phyloP scores from a whole-genome alignment of 2,113 vertebrate species.

The Varanus salvator region DNA sequence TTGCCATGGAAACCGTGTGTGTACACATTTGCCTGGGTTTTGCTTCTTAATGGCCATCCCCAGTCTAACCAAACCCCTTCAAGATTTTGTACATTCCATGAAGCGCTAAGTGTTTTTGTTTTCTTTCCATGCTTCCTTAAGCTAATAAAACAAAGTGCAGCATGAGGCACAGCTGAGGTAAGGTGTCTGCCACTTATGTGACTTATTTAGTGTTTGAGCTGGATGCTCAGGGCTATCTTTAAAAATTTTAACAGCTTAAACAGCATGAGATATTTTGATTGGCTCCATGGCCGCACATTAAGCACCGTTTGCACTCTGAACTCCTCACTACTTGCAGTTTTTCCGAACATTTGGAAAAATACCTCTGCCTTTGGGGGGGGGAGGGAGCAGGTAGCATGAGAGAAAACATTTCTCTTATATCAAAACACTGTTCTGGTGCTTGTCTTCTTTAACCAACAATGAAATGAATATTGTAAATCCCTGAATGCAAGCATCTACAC shows the following conservation, averaged over 20 bases:
- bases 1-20: constrained; percentile 58
- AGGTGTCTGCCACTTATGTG: constrained; percentile 11
- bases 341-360: constrained; percentile 12
- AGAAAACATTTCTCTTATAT: not conserved
- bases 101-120: constrained; percentile 16
- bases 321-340: not conserved
- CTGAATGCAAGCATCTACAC: not conserved
- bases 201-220: not conserved
- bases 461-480: constrained; percentile 8
- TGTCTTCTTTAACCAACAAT: not conserved
- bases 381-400: not conserved
- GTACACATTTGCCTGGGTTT: not conserved
- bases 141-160: constrained; percentile 21
- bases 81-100: constrained; percentile 28
- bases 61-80: not conserved
- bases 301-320: not conserved
- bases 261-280: not conserved
- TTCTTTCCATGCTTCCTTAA: not conserved
- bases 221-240: constrained; percentile 4
- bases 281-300: constrained; percentile 22
- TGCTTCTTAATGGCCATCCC: constrained; percentile 31
- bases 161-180: not conserved
- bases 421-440: not conserved
- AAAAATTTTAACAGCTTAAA: constrained; percentile 14
- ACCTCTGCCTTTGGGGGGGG: not conserved